Base-by-base conservation (phyloP, 2,113 vertebrate genomes). In the Cynoglossus semilaevis region DNA sequence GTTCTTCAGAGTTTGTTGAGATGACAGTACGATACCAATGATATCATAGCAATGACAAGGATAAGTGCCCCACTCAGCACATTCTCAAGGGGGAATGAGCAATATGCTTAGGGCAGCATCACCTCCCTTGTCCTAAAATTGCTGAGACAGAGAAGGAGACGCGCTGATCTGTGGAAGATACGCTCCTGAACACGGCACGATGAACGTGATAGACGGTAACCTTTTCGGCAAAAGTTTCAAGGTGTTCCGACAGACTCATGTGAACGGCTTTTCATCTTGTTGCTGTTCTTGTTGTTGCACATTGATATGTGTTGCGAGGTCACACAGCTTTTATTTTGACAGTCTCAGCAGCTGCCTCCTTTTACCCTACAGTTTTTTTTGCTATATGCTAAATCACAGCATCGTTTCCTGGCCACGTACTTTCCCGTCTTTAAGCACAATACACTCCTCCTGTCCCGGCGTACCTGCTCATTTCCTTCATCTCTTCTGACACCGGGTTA, bases 81-180 rank as follows among this genome's bases (percentile, higher is more conserved):
- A 54, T 70, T 82, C 79, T 70, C 54, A 1, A 49, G 70, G 48
- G 41, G 34, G 16, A 15, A 29, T 36, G 9, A 52, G 72, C 51
- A 49, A 79, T 87, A 51, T 85, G 83, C 87, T 89, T 81, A 81
- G 73, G 78, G 80, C 83, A 88, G 84, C 85, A 84, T 43, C 37
- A 74, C 50, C 63, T 51, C 62, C 62, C 72, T 65, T 70, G 74
- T 80, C 46, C 63, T 13, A 70, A 87, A 90, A 81, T 55, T 61
- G 86, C 88, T 88, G 86, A 90, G 83, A 76, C 80, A 81, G 88
- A 86, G 62, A n/a, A 77, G 44, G 79, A 70, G 71, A 81, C 15
- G 77, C 81, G 17, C 74, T 86, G 81, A 84, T 87, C 74, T 87
- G 85, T 88, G 87, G 68, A 80, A 79, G 84, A 83, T 72, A 70